phyloP scores from a whole-genome alignment of 2,888 invertebrate species.

The Sceliomorpha sp. region DNA sequence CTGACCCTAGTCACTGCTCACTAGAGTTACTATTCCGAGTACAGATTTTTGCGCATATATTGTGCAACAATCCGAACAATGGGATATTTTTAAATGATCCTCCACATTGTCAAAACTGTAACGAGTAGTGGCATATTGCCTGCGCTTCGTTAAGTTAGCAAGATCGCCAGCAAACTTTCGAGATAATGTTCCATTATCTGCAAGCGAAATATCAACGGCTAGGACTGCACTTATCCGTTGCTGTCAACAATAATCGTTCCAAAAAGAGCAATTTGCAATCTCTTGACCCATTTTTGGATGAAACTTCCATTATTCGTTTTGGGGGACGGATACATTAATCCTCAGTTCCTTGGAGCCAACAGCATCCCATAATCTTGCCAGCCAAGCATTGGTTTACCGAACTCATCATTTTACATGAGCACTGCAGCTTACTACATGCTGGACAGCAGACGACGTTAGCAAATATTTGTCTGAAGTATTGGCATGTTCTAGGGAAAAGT shows the following conservation, averaged over 20 bases:
- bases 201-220: neutral
- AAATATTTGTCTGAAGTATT: no score
- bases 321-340: neutral
- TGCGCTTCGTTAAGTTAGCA: neutral
- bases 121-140: neutral
- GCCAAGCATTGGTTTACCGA: conserved; percentile 16
- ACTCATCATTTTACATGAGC: conserved; percentile 28
- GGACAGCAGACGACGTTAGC: no score
- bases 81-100: no score
- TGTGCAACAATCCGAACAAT: no score
- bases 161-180: no score
- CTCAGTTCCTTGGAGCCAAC: conserved; percentile 14
- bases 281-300: neutral
- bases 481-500: no score
- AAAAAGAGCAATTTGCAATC: no score
- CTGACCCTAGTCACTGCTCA: neutral
- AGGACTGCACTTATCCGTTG: no score
- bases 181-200: neutral
- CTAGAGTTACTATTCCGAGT: no score
- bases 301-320: no score
- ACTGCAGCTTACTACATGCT: conserved; percentile 21
- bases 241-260: no score
- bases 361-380: conserved; percentile 47
- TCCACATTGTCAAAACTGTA: conserved; percentile 6
- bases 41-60: neutral